Conservation (phyloP, 2,888 invertebrate species). For the Hermaeophaga mercurialis region DNA sequence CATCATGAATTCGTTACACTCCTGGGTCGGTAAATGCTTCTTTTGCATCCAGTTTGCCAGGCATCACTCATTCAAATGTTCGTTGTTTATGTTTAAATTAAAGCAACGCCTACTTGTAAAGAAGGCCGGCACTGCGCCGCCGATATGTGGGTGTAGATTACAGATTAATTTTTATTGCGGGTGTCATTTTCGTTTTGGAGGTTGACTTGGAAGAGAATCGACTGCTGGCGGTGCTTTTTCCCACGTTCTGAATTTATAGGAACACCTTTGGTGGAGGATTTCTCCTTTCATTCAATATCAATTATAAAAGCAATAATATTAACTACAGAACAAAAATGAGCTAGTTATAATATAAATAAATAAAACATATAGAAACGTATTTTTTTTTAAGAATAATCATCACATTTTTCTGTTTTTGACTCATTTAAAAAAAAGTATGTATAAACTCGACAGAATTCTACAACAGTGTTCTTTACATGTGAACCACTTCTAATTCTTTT, state of each 20-base stretch:
- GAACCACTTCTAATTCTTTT: too few relatives aligned
- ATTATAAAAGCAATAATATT: too few relatives aligned
- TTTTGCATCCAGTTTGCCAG: slow-evolving; percentile 32
- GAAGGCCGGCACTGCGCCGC: slow-evolving; percentile 30
- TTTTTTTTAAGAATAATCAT: too few relatives aligned
- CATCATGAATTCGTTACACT: slow-evolving; percentile 50
- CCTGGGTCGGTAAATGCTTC: slow-evolving; percentile 42
- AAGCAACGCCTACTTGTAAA: slow-evolving; percentile 42
- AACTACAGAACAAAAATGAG: too few relatives aligned
- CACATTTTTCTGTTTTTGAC: too few relatives aligned
- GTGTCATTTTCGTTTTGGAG: slow-evolving; percentile 27
- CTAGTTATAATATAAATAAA: too few relatives aligned
- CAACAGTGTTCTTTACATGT: too few relatives aligned
- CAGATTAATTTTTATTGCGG: slow-evolving; percentile 35
- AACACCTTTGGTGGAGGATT: slow-evolving; percentile 8
- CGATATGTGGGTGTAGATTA: slow-evolving; percentile 40
- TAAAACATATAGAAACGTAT: too few relatives aligned
- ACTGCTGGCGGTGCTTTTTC: slow-evolving; percentile 10
- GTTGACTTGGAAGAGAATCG: neutral
- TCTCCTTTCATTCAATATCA: too few relatives aligned
- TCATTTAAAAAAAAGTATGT: too few relatives aligned
- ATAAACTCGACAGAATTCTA: too few relatives aligned
- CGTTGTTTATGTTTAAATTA: slow-evolving; percentile 49
- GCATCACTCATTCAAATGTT: slow-evolving; percentile 41
- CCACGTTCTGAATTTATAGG: slow-evolving; percentile 21